Percentiles rank a stretch among this genome's conserved stretches.
Conservation (phyloP, 2,888 invertebrate genomes). For the Chloromyia formosa region DNA sequence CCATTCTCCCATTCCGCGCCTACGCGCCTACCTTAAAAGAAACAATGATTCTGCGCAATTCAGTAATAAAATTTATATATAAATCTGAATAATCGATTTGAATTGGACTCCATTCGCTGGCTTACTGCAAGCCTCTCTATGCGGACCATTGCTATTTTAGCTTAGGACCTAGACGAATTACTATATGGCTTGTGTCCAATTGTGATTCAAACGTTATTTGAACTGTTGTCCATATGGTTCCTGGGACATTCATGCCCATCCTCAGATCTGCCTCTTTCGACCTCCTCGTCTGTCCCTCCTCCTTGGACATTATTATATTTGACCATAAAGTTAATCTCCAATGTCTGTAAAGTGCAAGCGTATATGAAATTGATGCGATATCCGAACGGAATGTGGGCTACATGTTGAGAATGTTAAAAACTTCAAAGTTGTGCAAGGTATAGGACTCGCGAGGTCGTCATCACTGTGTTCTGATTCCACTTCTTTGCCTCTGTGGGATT, state of each 20-base stretch:
- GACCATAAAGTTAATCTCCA: constrained; percentile 32
- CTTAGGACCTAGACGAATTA: not conserved
- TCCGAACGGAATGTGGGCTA: constrained; percentile 44
- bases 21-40: no score
- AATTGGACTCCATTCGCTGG: constrained; percentile 5
- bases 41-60: constrained; percentile 34
- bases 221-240: constrained; percentile 33
- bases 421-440: constrained; percentile 39
- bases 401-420: constrained; percentile 47
- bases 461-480: not conserved
- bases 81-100: constrained; percentile 43
- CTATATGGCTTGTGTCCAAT: constrained; percentile 25
- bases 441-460: not conserved
- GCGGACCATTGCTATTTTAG: constrained; percentile 3
- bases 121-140: constrained; percentile 20
- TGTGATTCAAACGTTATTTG: constrained; percentile 35
- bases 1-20: no score
- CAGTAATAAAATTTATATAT: constrained; percentile 30
- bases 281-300: not conserved
- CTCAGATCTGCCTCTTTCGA: constrained; percentile 4
- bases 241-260: no score
- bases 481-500: not conserved
- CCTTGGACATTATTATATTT: constrained; percentile 25
- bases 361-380: constrained; percentile 35
- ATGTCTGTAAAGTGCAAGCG: constrained; percentile 32